Conservation (phyloP, 2,113 vertebrate genomes). For the Megaleporinus macrocephalus region DNA sequence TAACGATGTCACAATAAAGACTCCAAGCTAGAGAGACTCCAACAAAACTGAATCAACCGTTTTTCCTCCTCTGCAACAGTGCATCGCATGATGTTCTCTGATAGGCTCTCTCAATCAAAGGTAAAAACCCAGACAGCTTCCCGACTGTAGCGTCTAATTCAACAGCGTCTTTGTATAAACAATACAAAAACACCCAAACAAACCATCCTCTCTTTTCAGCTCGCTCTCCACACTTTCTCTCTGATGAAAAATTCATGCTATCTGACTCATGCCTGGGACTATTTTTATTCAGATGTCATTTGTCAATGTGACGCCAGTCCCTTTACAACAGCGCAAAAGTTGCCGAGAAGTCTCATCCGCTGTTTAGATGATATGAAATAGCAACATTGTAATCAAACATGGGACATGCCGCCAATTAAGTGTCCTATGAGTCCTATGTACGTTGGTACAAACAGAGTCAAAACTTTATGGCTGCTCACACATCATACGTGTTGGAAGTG, state of each 20-base stretch:
- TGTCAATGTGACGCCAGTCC: slow-evolving; percentile 32
- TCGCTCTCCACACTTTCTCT: slow-evolving; percentile 1
- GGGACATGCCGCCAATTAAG: background rate
- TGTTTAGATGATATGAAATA: background rate
- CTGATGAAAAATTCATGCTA: slow-evolving; percentile 35
- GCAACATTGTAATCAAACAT: background rate
- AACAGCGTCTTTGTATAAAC: background rate
- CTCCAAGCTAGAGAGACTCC: background rate
- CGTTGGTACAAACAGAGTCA: too few relatives aligned
- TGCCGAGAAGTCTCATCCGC: background rate
- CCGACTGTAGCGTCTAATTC: background rate
- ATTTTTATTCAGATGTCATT: slow-evolving; percentile 48
- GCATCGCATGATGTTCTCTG: background rate
- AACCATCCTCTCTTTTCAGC: background rate
- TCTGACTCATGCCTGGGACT: slow-evolving; percentile 39
- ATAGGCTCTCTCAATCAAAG: slow-evolving; percentile 14
- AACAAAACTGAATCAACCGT: background rate
- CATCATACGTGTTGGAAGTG: too few relatives aligned
- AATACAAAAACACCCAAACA: background rate
- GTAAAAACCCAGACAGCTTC: background rate
- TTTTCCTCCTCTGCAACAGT: background rate
- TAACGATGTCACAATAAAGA: background rate
- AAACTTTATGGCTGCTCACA: too few relatives aligned
- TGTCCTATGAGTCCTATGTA: background rate
- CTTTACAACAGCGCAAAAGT: background rate